Conservation (phyloP, 2,888 invertebrate genomes). For the Pseudeuparius sepicola region DNA sequence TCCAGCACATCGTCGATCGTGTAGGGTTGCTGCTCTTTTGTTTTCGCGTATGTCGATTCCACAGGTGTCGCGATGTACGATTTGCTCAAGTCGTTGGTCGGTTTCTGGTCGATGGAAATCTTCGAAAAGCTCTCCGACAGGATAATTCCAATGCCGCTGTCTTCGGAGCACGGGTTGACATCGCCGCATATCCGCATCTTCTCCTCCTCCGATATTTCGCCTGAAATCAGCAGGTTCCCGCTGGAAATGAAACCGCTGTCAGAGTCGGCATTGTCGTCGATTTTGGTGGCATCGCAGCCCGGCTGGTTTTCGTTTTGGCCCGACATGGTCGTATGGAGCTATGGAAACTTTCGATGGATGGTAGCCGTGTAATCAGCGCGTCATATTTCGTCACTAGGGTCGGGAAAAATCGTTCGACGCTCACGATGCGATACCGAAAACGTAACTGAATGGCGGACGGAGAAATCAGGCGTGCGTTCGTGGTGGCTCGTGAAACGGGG, state of each 20-base stretch:
- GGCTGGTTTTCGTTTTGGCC: not conserved
- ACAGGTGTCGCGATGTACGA: slow-evolving; percentile 18
- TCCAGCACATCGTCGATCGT: slow-evolving; percentile 37
- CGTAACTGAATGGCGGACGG: too few species aligned
- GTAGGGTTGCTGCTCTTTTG: slow-evolving; percentile 5
- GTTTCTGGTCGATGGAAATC: slow-evolving; percentile 43
- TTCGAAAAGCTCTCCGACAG: slow-evolving; percentile 54
- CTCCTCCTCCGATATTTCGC: slow-evolving; percentile 31
- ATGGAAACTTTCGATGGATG: too few species aligned
- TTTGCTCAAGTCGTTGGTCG: slow-evolving; percentile 35
- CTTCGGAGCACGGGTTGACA: not conserved
- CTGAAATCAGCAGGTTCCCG: slow-evolving; percentile 32
- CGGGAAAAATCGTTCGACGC: too few species aligned
- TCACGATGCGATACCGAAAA: too few species aligned
- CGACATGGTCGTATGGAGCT: too few species aligned
- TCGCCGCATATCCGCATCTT: not conserved
- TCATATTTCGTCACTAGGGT: too few species aligned
- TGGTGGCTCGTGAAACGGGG: too few species aligned
- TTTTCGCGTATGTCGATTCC: slow-evolving; percentile 6
- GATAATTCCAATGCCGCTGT: slow-evolving; percentile 2
- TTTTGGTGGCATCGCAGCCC: slow-evolving; percentile 22
- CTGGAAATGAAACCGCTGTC: slow-evolving; percentile 38
- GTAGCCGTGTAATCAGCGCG: too few species aligned
- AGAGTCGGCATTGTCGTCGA: slow-evolving; percentile 28
- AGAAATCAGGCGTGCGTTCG: too few species aligned